These are phyloP conservation scores for Philopotamus ludificatus DNA, from an alignment of 1,140 invertebrate genomes.

Conservation along the genomic window DNA sequence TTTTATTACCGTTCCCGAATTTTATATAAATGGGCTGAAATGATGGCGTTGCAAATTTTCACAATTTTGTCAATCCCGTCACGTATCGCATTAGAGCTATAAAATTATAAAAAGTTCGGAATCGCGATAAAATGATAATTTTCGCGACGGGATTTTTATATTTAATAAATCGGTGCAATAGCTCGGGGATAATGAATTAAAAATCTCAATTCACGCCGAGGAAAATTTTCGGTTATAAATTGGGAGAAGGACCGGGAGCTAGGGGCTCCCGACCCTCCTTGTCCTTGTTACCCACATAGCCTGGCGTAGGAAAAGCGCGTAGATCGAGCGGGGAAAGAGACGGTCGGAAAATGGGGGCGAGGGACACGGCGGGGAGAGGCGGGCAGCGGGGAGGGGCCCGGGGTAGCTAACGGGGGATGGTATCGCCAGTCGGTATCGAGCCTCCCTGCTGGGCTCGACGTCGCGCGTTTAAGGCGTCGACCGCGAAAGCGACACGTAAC, in stretches of 20 bases:
- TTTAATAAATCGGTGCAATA: not conserved
- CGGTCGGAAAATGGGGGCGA: not conserved
- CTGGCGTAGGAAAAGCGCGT: not conserved
- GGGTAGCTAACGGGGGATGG: slow-evolving; percentile 4
- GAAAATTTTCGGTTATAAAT: not conserved
- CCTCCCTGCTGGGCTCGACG: slow-evolving; percentile 26
- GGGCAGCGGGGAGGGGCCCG: not conserved
- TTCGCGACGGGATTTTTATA: not conserved
- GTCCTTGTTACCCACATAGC: slow-evolving; percentile 8
- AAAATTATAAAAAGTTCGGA: too few relatives aligned
- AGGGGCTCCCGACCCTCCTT: slow-evolving; percentile 1
- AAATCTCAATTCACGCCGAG: slow-evolving; percentile 11
- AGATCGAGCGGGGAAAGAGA: not conserved
- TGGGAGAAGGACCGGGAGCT: not conserved
- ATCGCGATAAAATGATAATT: too few relatives aligned
- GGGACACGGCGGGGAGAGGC: not conserved
- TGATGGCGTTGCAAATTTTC: too few relatives aligned
- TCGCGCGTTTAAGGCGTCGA: slow-evolving; percentile 16
- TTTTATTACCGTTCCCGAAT: too few relatives aligned
- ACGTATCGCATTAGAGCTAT: too few relatives aligned
- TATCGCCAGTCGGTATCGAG: slow-evolving; percentile 39
- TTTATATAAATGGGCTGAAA: too few relatives aligned
- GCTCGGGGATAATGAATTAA: slow-evolving; percentile 10
- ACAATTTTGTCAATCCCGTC: too few relatives aligned
- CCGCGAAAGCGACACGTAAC: not conserved